Base-by-base conservation (phyloP, 2,888 invertebrate species). In the Parelbella ahira region DNA sequence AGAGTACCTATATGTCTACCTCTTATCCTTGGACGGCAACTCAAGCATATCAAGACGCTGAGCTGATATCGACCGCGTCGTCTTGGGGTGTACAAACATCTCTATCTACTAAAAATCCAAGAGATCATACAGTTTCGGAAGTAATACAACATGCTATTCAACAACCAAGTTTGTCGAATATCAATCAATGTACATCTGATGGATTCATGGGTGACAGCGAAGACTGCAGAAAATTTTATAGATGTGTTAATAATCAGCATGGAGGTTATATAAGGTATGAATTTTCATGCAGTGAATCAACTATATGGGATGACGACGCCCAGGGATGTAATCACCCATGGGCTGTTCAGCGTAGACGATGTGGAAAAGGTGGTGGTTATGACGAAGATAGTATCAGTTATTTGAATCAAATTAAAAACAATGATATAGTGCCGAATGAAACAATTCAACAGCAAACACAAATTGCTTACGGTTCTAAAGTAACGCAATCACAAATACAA, bases 191-290 rank as follows among this genome's bases (percentile, higher is more conserved):
- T 62, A 77, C 69, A n/a, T 68, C 78, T 50, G 92, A 93, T 65
- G 95, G 95, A 32, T 95, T 93, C 62, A 90, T 92, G 66, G 91
- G 92, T 7, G 92, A 95, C 68, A 89, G 87, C 29, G 82, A 88
- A 45, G 90, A 94, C 62, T 95, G 95, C 61, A 90, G 88, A 19
- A 93, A 93, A 66, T 95, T 95, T 80, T 94, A 94, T 65, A 89
- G 94, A 57, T 95, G 95, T 70, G 93, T 94, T 5, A 82, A 83
- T 28, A 89, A 90, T 60, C 90, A 90, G 12, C 76, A 88, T 28
- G 90, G 90, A 45, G 88, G 90, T 3, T 93, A 88, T 58, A 90
- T 86, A 33, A 91, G 89, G 71, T 93, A 92, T 59, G 92, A 93
- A 50, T 95, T 94, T 70, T 82, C 88, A 7, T 95, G 95, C 62